Evolutionary conservation across 2,797 vertebrate species (phyloP).

Genomic region (Spea hammondii): DNA sequence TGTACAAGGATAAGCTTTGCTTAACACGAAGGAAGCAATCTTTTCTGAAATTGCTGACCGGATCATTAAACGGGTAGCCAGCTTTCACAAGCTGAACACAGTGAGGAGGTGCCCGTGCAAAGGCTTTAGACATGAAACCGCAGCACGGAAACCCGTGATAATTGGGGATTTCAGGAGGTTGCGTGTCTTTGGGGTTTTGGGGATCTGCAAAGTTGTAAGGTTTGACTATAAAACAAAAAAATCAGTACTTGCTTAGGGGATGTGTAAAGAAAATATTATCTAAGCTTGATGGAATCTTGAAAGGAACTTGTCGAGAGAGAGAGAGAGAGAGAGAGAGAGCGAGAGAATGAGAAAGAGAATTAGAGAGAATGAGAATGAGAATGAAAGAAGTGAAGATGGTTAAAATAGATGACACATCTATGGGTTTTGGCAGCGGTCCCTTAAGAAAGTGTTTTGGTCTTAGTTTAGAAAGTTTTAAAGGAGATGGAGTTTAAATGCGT

Average conservation of each 20-base stretch:
- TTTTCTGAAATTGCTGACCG: conserved; percentile 60
- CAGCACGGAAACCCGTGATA: conserved; percentile 20
- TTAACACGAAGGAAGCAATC: conserved; percentile 63
- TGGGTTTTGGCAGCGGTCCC: no score
- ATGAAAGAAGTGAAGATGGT: no score
- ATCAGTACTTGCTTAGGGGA: neutral
- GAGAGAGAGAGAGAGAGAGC: no score
- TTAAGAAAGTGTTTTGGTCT: no score
- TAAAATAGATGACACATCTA: no score
- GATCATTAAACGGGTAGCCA: conserved; percentile 54
- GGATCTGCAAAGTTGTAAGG: neutral
- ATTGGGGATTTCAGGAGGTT: conserved; percentile 18
- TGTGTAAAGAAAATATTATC: neutral
- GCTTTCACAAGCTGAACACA: conserved; percentile 25
- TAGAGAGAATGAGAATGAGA: no score
- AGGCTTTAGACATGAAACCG: neutral
- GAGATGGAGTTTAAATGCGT: no score
- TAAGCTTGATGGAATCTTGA: no score
- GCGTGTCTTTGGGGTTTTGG: neutral
- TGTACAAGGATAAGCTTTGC: conserved; percentile 55
- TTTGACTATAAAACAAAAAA: neutral
- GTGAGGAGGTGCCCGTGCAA: conserved; percentile 4
- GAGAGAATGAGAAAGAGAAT: no score
- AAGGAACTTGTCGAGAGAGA: no score
- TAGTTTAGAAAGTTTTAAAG: no score